Base-by-base conservation (phyloP, 2,797 vertebrate genomes). In the Oryzias sinensis region DNA sequence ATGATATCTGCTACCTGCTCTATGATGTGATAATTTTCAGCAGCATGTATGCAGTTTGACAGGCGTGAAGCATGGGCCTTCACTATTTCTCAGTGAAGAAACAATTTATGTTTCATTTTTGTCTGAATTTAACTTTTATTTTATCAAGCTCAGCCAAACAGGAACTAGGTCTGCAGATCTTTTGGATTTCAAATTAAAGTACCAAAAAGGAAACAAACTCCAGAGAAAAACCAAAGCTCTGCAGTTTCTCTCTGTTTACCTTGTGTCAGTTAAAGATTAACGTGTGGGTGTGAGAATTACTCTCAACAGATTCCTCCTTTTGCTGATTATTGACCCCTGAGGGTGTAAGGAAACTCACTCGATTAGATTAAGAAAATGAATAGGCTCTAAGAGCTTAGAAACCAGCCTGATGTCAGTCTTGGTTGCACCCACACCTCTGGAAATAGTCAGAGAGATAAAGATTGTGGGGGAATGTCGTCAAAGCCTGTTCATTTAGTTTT, bases 291-390 rank as follows among this genome's bases (percentile, higher is more conserved):
- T 76, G 66, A 52, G 70, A 76, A 74, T 56, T 17, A 7, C 37
- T 57, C 50, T 50, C 47, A 1, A 3, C 49, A 18, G 68, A 70
- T 60, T 64, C 47, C 62, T 16, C 53, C 59, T 48, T 47, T 46
- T 69, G 63, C 47, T 52, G 65, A 22, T 69, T 67, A 70, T 56
- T 62, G 80, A 65, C 58, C 63, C 51, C 49, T 4, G 47, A 61
- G 59, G 69, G 57, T 43, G 37, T 62, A 4, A 25, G 79, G 70
- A 80, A 57, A 76, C 62, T 76, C 49, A 18, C 4, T 33, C 58
- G 73, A 80, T 81, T 74, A 75, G 60, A 70, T 67, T 60, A 61
- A 66, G 62, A 52, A 59, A 76, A 70, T 64, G 13, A 20, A 56
- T 66, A 11, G 13, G 13, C 27, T 51, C 22, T 53, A 61, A 50